Evolutionary conservation across 2,888 invertebrate species (phyloP).

Genomic region (Allolobophora icterica): DNA sequence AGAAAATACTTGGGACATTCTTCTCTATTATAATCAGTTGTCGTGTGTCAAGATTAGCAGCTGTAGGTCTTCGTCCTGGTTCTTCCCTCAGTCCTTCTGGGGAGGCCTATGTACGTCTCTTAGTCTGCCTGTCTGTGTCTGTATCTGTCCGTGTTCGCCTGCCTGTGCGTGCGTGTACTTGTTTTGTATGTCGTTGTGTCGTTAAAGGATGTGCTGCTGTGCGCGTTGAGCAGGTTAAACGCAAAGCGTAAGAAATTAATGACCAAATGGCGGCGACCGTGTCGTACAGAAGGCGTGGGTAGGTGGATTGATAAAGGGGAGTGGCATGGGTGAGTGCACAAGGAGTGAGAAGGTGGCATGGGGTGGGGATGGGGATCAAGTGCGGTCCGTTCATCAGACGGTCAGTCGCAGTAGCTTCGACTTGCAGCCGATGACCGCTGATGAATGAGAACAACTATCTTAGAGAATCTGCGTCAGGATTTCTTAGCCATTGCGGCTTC

Average conservation of each 20-base stretch:
- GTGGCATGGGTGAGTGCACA: background rate
- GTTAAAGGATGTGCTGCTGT: background rate
- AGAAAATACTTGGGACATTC: background rate
- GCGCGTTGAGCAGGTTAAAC: background rate
- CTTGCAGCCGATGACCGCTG: background rate
- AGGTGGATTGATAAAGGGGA: background rate
- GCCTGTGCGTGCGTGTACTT: background rate
- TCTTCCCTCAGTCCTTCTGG: background rate
- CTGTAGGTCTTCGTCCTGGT: background rate
- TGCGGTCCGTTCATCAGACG: background rate
- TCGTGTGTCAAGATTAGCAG: background rate
- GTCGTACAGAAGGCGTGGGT: background rate
- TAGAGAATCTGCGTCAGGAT: background rate
- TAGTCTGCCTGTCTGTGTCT: background rate
- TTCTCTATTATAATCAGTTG: background rate
- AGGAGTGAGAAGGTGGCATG: background rate
- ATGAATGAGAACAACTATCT: background rate
- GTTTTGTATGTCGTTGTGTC: background rate
- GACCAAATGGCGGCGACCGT: background rate
- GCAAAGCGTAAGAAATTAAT: constrained; percentile 11
- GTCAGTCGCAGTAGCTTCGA: background rate
- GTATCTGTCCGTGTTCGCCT: background rate
- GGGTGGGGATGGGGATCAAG: background rate
- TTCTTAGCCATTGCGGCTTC: background rate
- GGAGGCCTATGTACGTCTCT: background rate